phyloP scores from a whole-genome alignment of 2,888 invertebrate genomes.

The Ypsolopha sequella region DNA sequence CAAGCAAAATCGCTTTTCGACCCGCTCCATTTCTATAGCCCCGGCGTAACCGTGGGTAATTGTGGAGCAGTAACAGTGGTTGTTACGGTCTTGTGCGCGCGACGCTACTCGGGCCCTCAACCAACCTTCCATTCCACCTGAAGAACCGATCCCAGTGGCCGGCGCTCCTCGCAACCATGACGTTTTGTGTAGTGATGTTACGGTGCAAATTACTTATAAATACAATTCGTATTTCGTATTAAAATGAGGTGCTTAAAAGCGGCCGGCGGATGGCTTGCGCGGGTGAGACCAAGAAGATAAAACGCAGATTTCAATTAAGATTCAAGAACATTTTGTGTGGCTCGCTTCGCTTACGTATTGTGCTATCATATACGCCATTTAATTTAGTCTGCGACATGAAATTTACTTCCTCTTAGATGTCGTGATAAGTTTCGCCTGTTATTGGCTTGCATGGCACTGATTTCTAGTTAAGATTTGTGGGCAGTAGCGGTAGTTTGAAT shows the following conservation, averaged over 20 bases:
- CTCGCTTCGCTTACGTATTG: constrained; percentile 44
- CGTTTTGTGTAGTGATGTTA: constrained; percentile 32
- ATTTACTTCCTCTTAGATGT: constrained; percentile 22
- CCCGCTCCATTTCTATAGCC: constrained; percentile 44
- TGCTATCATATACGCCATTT: constrained; percentile 32
- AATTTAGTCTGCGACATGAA: constrained; percentile 28
- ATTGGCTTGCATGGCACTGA: constrained; percentile 1
- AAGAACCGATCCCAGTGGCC: not conserved
- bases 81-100: constrained; percentile 62
- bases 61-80: constrained; percentile 48
- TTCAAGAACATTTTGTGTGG: constrained; percentile 41
- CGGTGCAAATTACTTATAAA: constrained; percentile 36
- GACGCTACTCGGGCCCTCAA: constrained; percentile 46
- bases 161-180: not conserved
- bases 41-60: constrained; percentile 58
- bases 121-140: constrained; percentile 13
- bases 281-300: constrained; percentile 62
- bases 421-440: constrained; percentile 18
- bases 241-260: constrained; percentile 66
- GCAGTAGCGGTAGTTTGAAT: constrained; percentile 16
- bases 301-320: constrained; percentile 61
- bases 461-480: not conserved
- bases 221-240: constrained; percentile 38
- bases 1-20: constrained; percentile 15
- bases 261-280: constrained; percentile 64